phyloP scores from a whole-genome alignment of 1,140 invertebrate species.

The Reticulitermes speratus region DNA sequence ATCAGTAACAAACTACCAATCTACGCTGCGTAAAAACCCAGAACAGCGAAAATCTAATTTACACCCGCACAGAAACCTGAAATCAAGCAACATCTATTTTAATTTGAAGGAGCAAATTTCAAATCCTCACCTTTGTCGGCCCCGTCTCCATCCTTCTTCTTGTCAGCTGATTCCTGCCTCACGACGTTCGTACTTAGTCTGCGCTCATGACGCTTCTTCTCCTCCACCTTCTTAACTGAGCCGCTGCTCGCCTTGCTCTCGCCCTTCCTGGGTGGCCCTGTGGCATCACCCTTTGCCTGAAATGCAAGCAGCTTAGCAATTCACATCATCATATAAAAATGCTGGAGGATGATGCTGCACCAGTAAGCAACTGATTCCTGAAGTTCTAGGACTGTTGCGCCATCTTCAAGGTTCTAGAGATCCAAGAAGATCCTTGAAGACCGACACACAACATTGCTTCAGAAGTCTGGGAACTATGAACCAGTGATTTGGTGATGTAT shows the following conservation, averaged over 20 bases:
- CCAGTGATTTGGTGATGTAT: too few relatives aligned
- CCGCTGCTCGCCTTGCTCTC: constrained; percentile 29
- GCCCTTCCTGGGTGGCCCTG: constrained; percentile 36
- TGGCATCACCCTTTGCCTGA: constrained; percentile 41
- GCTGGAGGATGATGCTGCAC: too few relatives aligned
- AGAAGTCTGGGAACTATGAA: too few relatives aligned
- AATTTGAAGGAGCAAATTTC: neutral
- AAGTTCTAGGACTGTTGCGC: too few relatives aligned
- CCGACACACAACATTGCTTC: too few relatives aligned
- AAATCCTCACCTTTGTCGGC: constrained; percentile 8
- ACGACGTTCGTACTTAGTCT: constrained; percentile 19
- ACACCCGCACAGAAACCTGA: too few relatives aligned
- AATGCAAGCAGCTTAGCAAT: constrained; percentile 8
- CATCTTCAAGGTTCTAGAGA: too few relatives aligned
- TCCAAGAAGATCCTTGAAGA: neutral
- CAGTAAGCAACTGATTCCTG: too few relatives aligned
- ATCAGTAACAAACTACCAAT: too few relatives aligned
- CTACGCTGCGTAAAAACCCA: neutral
- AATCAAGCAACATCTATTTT: too few relatives aligned
- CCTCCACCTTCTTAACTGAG: constrained; percentile 33
- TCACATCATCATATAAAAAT: neutral
- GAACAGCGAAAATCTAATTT: neutral
- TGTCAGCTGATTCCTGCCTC: constrained; percentile 30
- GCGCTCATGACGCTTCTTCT: constrained; percentile 35
- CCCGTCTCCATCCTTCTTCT: constrained; percentile 36